Conservation (phyloP, 1,140 invertebrate species). For the Campoletis sonorensis region DNA sequence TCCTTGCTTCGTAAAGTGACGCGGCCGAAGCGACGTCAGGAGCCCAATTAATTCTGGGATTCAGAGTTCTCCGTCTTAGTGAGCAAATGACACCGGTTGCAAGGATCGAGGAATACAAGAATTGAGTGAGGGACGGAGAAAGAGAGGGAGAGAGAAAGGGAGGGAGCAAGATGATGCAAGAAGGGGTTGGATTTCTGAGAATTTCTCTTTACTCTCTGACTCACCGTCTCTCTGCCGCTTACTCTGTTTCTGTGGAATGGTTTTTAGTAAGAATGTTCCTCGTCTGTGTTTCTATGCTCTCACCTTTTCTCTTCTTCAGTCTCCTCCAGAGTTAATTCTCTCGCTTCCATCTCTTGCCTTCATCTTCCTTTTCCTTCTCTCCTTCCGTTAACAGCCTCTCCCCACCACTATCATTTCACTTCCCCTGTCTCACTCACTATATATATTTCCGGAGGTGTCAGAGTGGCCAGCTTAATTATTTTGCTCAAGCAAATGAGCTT, state of each 20-base stretch:
- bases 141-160: background rate
- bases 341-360: background rate
- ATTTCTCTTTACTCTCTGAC: background rate
- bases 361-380: background rate
- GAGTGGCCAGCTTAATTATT: slow-evolving; percentile 1
- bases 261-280: background rate
- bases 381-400: background rate
- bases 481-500: slow-evolving; percentile 8
- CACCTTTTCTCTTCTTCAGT: background rate
- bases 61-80: slow-evolving; percentile 22
- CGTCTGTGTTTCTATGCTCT: background rate
- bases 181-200: background rate
- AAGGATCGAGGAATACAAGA: slow-evolving; percentile 1
- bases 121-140: background rate
- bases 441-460: background rate
- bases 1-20: background rate
- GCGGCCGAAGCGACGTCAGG: background rate
- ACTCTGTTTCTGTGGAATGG: background rate
- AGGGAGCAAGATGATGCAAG: background rate
- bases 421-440: background rate
- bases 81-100: slow-evolving; percentile 28
- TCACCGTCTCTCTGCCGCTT: background rate
- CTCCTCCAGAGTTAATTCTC: background rate
- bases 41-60: slow-evolving; percentile 44
- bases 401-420: background rate